These are phyloP conservation scores for Acanthaster planci DNA, from an alignment of 35 echinoderm and acorn worm genomes.

Conservation along the genomic window DNA sequence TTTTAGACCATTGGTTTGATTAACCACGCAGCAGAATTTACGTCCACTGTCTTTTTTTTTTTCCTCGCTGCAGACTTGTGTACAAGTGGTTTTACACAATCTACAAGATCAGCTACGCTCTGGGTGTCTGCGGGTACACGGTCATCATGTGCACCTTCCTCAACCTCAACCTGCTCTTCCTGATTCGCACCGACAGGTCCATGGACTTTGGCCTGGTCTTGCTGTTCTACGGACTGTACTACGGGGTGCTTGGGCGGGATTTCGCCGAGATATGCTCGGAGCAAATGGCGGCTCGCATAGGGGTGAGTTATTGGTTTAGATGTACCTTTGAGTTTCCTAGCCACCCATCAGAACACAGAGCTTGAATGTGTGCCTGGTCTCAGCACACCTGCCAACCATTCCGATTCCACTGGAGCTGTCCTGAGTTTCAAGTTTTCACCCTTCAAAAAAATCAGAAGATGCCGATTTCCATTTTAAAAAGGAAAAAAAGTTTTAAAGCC, in stretches of 20 bases:
- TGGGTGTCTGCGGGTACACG: constrained; percentile 81
- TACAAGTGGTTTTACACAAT: constrained; percentile 93
- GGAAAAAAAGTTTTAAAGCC: no score
- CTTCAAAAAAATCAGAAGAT: no score
- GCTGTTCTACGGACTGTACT: constrained; percentile 95
- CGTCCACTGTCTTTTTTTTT: constrained; percentile 3
- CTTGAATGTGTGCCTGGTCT: no score
- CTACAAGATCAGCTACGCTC: constrained; percentile 93
- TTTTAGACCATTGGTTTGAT: no score
- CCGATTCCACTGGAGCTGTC: no score
- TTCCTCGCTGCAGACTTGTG: constrained; percentile 72
- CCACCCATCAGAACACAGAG: no score
- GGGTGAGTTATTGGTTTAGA: constrained; percentile 56
- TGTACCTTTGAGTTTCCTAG: no score
- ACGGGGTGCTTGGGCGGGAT: constrained; percentile 95
- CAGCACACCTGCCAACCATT: no score
- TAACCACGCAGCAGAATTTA: no score
- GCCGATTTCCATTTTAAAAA: no score
- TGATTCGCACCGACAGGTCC: constrained; percentile 74
- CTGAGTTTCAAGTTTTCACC: no score
- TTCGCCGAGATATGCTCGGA: constrained; percentile 99
- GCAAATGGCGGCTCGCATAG: constrained; percentile 95
- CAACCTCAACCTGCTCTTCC: constrained; percentile 82
- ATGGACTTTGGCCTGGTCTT: constrained; percentile 88
- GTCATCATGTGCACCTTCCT: constrained; percentile 92